Evolutionary conservation across 2,888 invertebrate species (phyloP), one percentile per base, ranked within the genome.

Genomic region (Stenolophus ochropezus): DNA sequence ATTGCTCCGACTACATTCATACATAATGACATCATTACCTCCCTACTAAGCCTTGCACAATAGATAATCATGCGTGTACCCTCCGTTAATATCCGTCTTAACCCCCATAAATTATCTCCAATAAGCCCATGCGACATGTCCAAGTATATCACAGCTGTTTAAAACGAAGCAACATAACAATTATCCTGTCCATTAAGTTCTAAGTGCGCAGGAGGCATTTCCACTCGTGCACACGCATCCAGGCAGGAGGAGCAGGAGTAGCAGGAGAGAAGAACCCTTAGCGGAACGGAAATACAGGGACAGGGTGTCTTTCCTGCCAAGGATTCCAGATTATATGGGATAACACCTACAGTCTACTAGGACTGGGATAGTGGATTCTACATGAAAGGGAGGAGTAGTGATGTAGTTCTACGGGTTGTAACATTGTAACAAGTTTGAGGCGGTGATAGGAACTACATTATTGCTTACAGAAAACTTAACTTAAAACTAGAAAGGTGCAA

Each of bases 181-280:
- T 80, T 80, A 80, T 25, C 73, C 73, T 58, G 80, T 80, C 80
- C 80, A 80, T 80, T 80, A 73, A 80, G 21, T 73, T 73, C 53
- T 73, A 73, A 80, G 80, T 80, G 73, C 80, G 58, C 73, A 80
- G 49, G 65, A 69, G 69, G 69, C 69, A 69, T 69, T 69, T 69
- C 69, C 69, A 69, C 61, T 61, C 61, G 61, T 61, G 65, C 33
- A 69, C 27, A 69, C 65, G 33, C 16, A 69, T 18, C 33, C 18
- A 18, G 27, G 42, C 18, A 27, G 33, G 18, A 23, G 61, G 4
- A 61, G 51, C 51, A 51, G 51, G 18, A 51, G 18, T 1, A 51
- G 16, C 51, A 51, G 33, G 33, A 6, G 33, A 11, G 1, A 42
- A 11, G 33, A 42, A 42, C 33, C 11, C 51, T n/a, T n/a, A 14